Base-by-base conservation (phyloP, 2,797 vertebrate species). In the Ara ararauna region DNA sequence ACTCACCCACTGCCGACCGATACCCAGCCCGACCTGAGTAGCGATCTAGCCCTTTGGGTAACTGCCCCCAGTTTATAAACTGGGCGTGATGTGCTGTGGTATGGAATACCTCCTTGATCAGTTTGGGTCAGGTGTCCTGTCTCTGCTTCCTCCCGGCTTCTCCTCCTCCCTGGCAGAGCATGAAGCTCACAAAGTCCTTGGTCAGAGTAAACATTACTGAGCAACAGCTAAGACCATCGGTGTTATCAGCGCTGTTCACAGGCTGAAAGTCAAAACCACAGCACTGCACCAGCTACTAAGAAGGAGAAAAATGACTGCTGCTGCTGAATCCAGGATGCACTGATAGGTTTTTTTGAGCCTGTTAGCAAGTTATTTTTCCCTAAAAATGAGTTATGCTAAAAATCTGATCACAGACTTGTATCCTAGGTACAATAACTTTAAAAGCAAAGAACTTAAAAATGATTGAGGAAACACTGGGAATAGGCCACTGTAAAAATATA, bases 331-430 rank as follows among this genome's bases (percentile, higher is more conserved):
- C 21, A 58, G 54, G 54, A 34, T 22, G 22, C 54, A 58, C 13
- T 2, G 10, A 10, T 11, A 85, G 6, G 10, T 53, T 71, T 7
- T 62, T 80, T 54, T n/a, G 58, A 13, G 1, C 34, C n/a, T 1
- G 2, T 21, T 74, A 89, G 32, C 17, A 71, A 34, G 5, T 4
- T 11, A 0, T 60, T 54, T 67, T 15, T 2, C 0, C 10, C 13
- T 13, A 83, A 54, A 48, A 47, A 40, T 53, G 16, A 7, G 1
- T 4, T 50, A 5, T n/a, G 16, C 10, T 74, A 58, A 87, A 89
- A 82, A 30, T 58, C 62, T 7, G 2, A 42, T 58, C 18, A 53
- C 5, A 66, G 70, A 18, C 8, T 88, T 80, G 13, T 56, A 30
- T n/a, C 30, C 15, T 53, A 62, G 3, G 8, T 60, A 27, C 8